phyloP scores from a whole-genome alignment of 2,113 vertebrate species.

The Todiramphus saurophagus region DNA sequence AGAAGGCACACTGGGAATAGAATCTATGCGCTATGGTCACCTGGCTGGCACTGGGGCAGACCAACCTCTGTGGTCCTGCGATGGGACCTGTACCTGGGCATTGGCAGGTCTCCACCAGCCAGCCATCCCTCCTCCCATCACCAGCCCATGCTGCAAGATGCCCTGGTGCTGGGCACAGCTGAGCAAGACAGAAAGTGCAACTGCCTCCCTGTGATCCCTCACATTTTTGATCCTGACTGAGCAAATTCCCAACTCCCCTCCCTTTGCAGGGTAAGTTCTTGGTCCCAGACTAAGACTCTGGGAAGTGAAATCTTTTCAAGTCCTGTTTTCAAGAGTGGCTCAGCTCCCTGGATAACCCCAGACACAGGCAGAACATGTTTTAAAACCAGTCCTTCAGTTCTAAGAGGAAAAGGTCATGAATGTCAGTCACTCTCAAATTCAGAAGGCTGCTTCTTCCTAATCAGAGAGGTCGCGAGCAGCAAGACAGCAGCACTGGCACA shows the following conservation, averaged over 20 bases:
- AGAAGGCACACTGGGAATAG: background rate
- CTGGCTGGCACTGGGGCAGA: background rate
- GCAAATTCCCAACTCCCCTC: background rate
- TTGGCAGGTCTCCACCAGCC: background rate
- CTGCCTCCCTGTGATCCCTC: background rate
- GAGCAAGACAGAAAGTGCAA: background rate
- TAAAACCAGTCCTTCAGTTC: background rate
- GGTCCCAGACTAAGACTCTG: background rate
- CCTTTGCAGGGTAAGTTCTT: background rate
- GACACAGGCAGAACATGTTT: background rate
- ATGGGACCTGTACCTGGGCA: accelerated
- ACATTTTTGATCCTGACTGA: background rate
- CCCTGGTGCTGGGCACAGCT: background rate
- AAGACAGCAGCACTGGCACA: too few relatives aligned
- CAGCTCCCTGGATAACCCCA: background rate
- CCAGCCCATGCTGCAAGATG: background rate
- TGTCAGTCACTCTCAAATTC: conserved; percentile 25
- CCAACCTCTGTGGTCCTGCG: background rate
- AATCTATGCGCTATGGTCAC: background rate
- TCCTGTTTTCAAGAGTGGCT: background rate
- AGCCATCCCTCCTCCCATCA: background rate
- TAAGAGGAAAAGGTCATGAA: conserved; percentile 21
- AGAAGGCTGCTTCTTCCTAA: background rate
- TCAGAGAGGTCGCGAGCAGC: background rate
- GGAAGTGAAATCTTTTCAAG: conserved; percentile 6